Conservation (phyloP, 1,140 invertebrate species). For the Rhopalosiphum maidis region DNA sequence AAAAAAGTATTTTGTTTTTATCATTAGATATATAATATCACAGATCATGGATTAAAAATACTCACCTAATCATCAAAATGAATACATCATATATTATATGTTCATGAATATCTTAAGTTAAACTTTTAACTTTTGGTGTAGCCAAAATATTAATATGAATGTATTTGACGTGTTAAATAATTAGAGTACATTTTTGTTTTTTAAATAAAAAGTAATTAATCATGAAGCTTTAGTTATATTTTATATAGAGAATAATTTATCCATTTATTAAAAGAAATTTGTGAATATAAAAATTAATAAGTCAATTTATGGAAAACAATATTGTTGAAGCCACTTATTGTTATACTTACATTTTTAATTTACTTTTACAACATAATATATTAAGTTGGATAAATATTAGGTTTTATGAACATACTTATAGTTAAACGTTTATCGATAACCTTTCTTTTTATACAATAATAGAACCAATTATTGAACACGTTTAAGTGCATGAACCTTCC, state of each 20-base stretch:
- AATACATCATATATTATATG: not conserved
- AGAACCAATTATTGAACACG: not conserved
- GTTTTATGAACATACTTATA: not conserved
- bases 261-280: not conserved
- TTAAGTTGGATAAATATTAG: not conserved
- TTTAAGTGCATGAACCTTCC: not conserved
- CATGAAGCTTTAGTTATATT: not conserved
- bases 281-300: too few species aligned
- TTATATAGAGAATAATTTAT: not conserved
- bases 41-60: not conserved
- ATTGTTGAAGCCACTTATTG: not conserved
- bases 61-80: not conserved
- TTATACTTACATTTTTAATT: not conserved
- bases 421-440: not conserved
- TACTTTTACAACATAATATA: not conserved
- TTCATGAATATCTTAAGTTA: not conserved
- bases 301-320: not conserved
- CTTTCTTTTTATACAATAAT: too few species aligned
- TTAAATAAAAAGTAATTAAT: not conserved
- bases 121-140: not conserved
- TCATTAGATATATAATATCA: not conserved
- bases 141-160: not conserved
- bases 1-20: too few species aligned
- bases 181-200: not conserved
- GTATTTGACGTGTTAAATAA: not conserved